Evolutionary conservation across 2,888 invertebrate species (phyloP).

Genomic region (Rapana venosa): DNA sequence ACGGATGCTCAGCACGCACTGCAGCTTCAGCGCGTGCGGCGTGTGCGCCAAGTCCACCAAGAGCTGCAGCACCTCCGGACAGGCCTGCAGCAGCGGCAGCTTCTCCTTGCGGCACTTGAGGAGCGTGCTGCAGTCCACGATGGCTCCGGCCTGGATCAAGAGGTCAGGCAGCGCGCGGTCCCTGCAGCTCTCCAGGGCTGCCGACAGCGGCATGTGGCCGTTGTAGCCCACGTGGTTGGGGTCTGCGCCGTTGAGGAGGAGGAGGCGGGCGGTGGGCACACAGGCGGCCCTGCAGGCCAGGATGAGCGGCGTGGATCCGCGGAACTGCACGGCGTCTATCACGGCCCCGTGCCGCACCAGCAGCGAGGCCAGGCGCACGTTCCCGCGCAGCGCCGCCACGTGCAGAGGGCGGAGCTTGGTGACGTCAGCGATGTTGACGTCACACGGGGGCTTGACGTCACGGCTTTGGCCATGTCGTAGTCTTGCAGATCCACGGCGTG

Average conservation of each 20-base stretch:
- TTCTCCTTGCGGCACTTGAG: conserved; percentile 61
- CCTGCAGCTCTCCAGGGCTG: conserved; percentile 57
- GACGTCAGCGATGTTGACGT: conserved; percentile 66
- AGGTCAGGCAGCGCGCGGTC: conserved; percentile 60
- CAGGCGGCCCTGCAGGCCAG: conserved; percentile 63
- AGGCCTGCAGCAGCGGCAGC: conserved; percentile 56
- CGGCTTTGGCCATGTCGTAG: conserved; percentile 65
- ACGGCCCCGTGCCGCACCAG: conserved; percentile 63
- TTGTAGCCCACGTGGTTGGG: conserved; percentile 68
- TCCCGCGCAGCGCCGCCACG: conserved; percentile 67
- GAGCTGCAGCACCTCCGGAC: conserved; percentile 57
- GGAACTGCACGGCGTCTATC: conserved; percentile 64
- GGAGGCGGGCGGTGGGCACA: conserved; percentile 57
- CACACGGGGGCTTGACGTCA: conserved; percentile 54
- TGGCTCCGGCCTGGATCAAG: conserved; percentile 64
- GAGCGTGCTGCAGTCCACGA: conserved; percentile 58
- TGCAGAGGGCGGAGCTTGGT: conserved; percentile 66
- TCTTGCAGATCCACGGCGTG: conserved; percentile 68
- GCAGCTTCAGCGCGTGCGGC: conserved; percentile 59
- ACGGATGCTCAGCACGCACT: conserved; percentile 62
- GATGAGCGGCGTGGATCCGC: conserved; percentile 67
- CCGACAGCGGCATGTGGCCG: conserved; percentile 67
- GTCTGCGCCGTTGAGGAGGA: conserved; percentile 68
- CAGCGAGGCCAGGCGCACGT: conserved; percentile 61
- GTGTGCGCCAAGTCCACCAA: conserved; percentile 56